Conservation (phyloP, 2,113 vertebrate genomes). For the Callospermophilus lateralis region DNA sequence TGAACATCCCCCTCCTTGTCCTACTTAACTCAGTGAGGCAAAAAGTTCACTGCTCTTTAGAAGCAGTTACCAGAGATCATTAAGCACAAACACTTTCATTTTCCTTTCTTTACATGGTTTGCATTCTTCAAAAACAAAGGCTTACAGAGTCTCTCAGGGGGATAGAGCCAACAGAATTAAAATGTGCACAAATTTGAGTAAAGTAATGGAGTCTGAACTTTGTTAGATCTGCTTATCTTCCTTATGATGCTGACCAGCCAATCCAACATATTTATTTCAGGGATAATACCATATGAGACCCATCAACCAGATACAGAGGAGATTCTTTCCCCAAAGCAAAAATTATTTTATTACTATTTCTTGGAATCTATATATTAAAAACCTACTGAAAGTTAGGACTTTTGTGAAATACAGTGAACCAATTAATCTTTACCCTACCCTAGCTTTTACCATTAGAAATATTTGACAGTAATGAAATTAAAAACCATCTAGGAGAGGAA, state of each 20-base stretch:
- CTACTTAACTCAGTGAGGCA: constrained; percentile 37
- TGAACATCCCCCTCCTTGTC: not conserved
- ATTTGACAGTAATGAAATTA: constrained; percentile 34
- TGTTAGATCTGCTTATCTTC: not conserved
- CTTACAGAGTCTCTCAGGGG: not conserved
- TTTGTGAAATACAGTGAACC: not conserved
- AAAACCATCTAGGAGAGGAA: constrained; percentile 47
- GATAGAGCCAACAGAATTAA: not conserved
- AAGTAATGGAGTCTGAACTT: not conserved
- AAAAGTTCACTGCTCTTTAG: constrained; percentile 4
- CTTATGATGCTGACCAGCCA: not conserved
- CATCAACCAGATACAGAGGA: not conserved
- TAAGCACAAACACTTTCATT: not conserved
- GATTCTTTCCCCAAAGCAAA: not conserved
- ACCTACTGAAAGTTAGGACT: not conserved
- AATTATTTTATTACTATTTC: not conserved
- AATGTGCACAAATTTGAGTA: not conserved
- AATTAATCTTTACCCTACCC: not conserved
- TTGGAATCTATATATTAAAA: constrained; percentile 12
- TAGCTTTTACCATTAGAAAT: constrained; percentile 51
- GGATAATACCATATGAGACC: not conserved
- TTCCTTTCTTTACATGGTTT: not conserved
- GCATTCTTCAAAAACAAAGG: not conserved
- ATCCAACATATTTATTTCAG: not conserved
- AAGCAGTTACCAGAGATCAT: constrained; percentile 41